A percentile compares a stretch with the other conserved stretches of the same genome.
Conservation (phyloP, 2,888 invertebrate species). For the Timandra comae region DNA sequence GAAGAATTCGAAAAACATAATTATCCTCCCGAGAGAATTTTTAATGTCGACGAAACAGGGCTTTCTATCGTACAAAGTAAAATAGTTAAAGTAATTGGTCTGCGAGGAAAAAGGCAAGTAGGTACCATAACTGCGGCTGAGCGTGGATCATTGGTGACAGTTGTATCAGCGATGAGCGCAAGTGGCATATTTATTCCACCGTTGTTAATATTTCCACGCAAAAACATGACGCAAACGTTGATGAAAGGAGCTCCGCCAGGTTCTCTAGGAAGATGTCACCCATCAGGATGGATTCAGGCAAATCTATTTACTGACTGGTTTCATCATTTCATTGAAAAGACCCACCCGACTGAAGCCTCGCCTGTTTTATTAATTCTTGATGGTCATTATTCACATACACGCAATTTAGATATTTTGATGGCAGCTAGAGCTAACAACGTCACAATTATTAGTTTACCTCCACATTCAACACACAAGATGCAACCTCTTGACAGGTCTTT, state of each 20-base stretch:
- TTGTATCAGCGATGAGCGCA: constrained; percentile 20
- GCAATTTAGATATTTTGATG: constrained; percentile 17
- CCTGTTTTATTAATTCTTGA: constrained; percentile 22
- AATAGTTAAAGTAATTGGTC: constrained; percentile 27
- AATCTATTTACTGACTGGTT: constrained; percentile 15
- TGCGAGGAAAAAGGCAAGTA: constrained; percentile 34
- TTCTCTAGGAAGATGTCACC: constrained; percentile 10
- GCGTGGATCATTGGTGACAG: constrained; percentile 27
- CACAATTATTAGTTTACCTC: constrained; percentile 2
- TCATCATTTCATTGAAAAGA: constrained; percentile 3
- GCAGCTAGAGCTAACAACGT: constrained; percentile 8
- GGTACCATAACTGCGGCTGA: constrained; percentile 31
- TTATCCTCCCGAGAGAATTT: constrained; percentile 24
- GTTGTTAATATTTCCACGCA: constrained; percentile 25
- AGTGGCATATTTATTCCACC: constrained; percentile 21
- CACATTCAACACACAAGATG: constrained; percentile 2
- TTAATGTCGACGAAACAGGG: constrained; percentile 43
- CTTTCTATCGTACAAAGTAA: constrained; percentile 31
- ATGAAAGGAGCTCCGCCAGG: constrained; percentile 23
- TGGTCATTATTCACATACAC: constrained; percentile 22
- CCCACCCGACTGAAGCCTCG: constrained; percentile 18
- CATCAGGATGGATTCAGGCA: constrained; percentile 19
- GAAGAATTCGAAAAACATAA: constrained; percentile 5
- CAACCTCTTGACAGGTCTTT: constrained; percentile 1
- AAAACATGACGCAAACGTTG: constrained; percentile 9